Evolutionary conservation across 2,888 invertebrate species (phyloP).

Genomic region (Tenthredo distinguenda): DNA sequence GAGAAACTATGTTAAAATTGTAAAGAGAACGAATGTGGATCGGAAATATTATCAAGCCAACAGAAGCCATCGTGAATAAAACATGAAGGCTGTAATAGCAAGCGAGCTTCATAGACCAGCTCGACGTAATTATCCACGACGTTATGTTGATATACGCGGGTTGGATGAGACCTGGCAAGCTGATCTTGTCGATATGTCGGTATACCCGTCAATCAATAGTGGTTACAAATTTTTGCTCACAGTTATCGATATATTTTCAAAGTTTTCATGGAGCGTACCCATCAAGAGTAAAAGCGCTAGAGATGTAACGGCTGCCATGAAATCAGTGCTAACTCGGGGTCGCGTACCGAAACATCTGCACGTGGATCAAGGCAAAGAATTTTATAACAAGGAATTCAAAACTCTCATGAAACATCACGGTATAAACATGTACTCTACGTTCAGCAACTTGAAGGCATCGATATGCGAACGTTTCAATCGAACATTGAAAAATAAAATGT

Average conservation of each 20-base stretch:
- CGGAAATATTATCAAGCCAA: background rate
- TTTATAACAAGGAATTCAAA: slow-evolving; percentile 56
- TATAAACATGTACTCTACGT: slow-evolving; percentile 58
- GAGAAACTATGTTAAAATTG: no score
- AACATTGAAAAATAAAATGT: slow-evolving; percentile 67
- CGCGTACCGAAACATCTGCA: slow-evolving; percentile 58
- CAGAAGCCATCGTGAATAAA: slow-evolving; percentile 65
- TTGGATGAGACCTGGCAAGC: slow-evolving; percentile 67
- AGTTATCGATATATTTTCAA: slow-evolving; percentile 72
- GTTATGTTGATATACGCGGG: slow-evolving; percentile 68
- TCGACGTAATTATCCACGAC: slow-evolving; percentile 63
- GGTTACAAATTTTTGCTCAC: slow-evolving; percentile 67
- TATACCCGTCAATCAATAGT: slow-evolving; percentile 66
- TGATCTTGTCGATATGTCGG: slow-evolving; percentile 69
- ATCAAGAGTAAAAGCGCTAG: slow-evolving; percentile 60
- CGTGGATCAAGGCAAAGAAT: slow-evolving; percentile 61
- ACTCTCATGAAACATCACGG: slow-evolving; percentile 45
- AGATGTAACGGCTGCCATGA: slow-evolving; percentile 53
- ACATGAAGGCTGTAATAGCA: slow-evolving; percentile 52
- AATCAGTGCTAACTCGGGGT: slow-evolving; percentile 43
- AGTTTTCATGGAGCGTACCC: slow-evolving; percentile 70
- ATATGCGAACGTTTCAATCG: slow-evolving; percentile 66
- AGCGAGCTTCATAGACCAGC: no score
- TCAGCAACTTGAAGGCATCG: slow-evolving; percentile 64
- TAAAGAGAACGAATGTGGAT: background rate